These are phyloP conservation scores for Drosophila emarginata DNA, from an alignment of 2,888 invertebrate genomes.

Conservation along the genomic window DNA sequence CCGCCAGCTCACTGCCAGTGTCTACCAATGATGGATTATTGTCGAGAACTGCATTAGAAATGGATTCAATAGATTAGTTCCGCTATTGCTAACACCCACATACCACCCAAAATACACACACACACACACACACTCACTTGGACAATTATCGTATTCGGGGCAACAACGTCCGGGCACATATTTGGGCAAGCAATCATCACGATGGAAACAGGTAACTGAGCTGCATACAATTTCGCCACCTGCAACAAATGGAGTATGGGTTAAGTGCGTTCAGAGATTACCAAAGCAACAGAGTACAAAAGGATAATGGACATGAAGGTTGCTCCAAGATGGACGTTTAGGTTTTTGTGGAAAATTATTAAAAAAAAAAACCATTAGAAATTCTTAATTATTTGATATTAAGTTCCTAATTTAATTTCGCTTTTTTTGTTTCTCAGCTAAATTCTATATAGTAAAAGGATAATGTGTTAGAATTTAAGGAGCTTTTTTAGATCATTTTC, in stretches of 20 bases:
- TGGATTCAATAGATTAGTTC: constrained; percentile 3
- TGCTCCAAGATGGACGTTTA: neutral
- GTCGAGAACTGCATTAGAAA: constrained; percentile 52
- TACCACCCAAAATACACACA: neutral
- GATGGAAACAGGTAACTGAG: constrained; percentile 89
- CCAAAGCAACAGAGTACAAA: neutral
- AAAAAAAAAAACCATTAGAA: too few species aligned
- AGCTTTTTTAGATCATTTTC: too few species aligned
- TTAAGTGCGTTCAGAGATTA: constrained; percentile 11
- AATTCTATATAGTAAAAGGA: too few species aligned
- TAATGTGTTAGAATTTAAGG: too few species aligned
- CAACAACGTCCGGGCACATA: constrained; percentile 90
- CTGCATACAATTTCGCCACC: constrained; percentile 90
- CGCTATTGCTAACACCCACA: neutral
- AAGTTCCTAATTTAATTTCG: too few species aligned
- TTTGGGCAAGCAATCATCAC: constrained; percentile 89
- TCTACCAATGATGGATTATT: constrained; percentile 57
- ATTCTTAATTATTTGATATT: neutral
- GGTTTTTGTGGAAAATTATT: neutral
- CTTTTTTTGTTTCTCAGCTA: too few species aligned
- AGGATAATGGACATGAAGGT: neutral
- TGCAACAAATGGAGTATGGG: constrained; percentile 50
- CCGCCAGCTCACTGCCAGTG: constrained; percentile 39
- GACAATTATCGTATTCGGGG: constrained; percentile 92
- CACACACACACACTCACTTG: constrained; percentile 83